Base-by-base conservation (phyloP, 2,888 invertebrate species). In the Agrilus mali region DNA sequence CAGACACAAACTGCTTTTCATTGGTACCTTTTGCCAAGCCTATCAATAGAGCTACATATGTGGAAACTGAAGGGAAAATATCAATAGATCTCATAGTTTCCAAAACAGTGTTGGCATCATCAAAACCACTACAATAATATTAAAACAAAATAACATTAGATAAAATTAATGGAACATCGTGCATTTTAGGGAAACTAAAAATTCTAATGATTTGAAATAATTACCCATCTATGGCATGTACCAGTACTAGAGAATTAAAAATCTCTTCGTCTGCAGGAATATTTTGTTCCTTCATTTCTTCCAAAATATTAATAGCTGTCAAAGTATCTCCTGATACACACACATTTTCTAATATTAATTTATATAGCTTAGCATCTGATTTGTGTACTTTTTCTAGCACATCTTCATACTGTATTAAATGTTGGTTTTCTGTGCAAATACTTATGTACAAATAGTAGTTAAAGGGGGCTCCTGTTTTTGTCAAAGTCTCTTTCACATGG, bases 241-340 rank as follows among this genome's bases (percentile, higher is more conserved):
- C 77, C 42, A 77, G 58, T 8, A 82, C 71, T 0, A 84, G 64
- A 1, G 73, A 69, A 52, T 76, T 75, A 42, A 79, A 79, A 15
- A 76, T 64, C 44, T 62, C 65, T 53, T 77, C 77, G n/a, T 73
- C 74, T 0, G 77, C 65, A 1, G 75, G 61, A 36, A 74, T 60
- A 1, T 65, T 65, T 14, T 65, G 62, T 1, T 67, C 55, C 52
- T 78, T 78, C 75, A 82, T 81, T 38, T 73, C 70, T 2, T 73
- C 64, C 42, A 83, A 64, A 6, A 82, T 65, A 53, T 73, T 70
- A 12, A 70, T 64, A 0, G 75, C 71, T 55, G 77, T 71, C 31
- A 72, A 67, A 14, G 76, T 57, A 53, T 80, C 72, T 12, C 79
- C 81, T 27, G 52, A 55, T 41, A 75, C 71, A 43, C 76, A 78